Base-by-base conservation (phyloP, 2,113 vertebrate species). In the Eubucco bourcierii region DNA sequence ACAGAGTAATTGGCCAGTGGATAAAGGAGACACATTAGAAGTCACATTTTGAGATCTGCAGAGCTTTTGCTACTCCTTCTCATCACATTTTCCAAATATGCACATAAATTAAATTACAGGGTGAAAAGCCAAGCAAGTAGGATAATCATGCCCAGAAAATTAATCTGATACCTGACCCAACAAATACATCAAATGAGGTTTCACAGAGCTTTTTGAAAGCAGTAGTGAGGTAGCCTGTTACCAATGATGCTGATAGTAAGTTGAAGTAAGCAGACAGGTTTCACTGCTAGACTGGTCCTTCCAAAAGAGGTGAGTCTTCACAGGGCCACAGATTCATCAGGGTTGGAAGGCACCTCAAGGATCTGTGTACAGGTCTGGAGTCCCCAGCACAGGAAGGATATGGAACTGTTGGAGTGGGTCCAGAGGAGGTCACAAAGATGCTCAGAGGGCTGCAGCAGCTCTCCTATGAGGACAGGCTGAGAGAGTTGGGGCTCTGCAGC, bases 1-100 rank as follows among this genome's bases (percentile, higher is more conserved):
- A 64, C 56, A 87, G 79, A 39, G 19, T 84, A 94, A 92, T 77
- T 92, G 59, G 87, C 59, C 73, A 89, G 53, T 64, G 68, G 91
- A 74, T 83, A 93, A 91, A 93, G 33, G 37, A 90, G 60, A 77
- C 7, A 10, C 63, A 75, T 87, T 90, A 88, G 71, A 81, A 81
- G 34, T 80, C 82, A 87, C 37, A 74, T 87, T 94, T 87, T 74
- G 60, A 87, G 79, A 91, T 92, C 87, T 87, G 76, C 31, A 67
- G 68, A 73, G 67, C 41, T 93, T 94, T 95, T 87, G 50, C 60
- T 91, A 37, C 46, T 80, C 64, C 34, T n/a, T 77, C 91, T 41
- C 52, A 85, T 37, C 41, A 74, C 21, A 33, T 33, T 90, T 82
- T 0, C 3, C 61, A 89, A 90, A 90, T 80, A 52, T 6, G 4